Conservation (phyloP, 2,888 invertebrate species). For the Euzophera pinguis region DNA sequence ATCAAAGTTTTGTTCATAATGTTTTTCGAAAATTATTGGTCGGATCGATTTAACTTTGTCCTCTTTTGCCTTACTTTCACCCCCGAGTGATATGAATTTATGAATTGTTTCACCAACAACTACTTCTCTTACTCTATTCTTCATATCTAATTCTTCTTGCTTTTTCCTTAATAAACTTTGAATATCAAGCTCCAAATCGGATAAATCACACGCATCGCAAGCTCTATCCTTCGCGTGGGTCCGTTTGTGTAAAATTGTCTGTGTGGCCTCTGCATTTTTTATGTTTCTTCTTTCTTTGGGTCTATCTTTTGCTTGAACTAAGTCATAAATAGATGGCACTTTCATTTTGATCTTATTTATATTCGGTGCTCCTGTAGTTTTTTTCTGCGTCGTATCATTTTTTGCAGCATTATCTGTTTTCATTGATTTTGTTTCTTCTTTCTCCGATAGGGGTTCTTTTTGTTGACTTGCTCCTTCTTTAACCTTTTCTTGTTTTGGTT, state of each 20-base stretch:
- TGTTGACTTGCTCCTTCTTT: constrained; percentile 8
- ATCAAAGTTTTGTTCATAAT: constrained; percentile 22
- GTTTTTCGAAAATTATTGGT: constrained; percentile 36
- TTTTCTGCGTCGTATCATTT: constrained; percentile 20
- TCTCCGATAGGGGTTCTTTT: no score
- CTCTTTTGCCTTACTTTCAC: constrained; percentile 21
- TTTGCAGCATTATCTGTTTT: constrained; percentile 18
- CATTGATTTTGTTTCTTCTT: not conserved
- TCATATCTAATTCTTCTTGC: constrained; percentile 27
- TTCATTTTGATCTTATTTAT: not conserved
- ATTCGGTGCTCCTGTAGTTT: constrained; percentile 8
- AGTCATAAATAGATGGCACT: not conserved
- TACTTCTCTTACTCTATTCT: not conserved
- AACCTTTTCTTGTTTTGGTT: constrained; percentile 14
- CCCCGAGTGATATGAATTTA: constrained; percentile 31
- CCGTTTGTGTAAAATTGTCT: not conserved
- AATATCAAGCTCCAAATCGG: constrained; percentile 36
- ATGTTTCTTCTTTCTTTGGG: not conserved
- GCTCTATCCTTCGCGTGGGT: no score
- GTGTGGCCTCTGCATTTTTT: not conserved
- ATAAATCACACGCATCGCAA: constrained; percentile 27
- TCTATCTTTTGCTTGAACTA: not conserved
- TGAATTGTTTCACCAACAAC: constrained; percentile 46
- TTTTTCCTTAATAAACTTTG: constrained; percentile 27
- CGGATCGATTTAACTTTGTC: constrained; percentile 13